phyloP scores from a whole-genome alignment of 2,888 invertebrate genomes.

The Meghimatium bilineatum region DNA sequence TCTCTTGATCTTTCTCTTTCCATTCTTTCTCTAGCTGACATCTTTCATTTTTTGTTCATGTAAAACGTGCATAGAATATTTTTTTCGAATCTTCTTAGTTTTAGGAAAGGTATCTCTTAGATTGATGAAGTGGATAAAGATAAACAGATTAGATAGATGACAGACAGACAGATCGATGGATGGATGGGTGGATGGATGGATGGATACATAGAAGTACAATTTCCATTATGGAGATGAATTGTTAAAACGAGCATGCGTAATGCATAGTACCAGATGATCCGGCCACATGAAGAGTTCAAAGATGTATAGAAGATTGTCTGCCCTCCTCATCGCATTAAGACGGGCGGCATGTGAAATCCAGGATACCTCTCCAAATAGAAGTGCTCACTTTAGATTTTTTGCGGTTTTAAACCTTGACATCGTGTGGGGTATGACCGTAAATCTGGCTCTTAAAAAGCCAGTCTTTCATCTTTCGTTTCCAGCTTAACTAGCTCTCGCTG shows the following conservation, averaged over 20 bases:
- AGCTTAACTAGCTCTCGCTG: conserved; percentile 38
- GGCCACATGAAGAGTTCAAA: conserved; percentile 12
- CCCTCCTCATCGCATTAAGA: conserved; percentile 18
- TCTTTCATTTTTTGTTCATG: too few relatives aligned
- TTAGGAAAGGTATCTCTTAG: too few relatives aligned
- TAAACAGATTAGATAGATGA: too few relatives aligned
- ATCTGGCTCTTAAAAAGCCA: conserved; percentile 44
- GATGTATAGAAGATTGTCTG: conserved; percentile 15
- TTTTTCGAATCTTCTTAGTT: too few relatives aligned
- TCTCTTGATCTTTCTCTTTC: too few relatives aligned
- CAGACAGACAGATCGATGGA: too few relatives aligned
- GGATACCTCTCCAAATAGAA: conserved; percentile 20
- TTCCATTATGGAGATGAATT: too few relatives aligned
- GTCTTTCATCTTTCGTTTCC: conserved; percentile 45
- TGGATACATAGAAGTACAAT: too few relatives aligned
- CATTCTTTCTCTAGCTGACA: too few relatives aligned
- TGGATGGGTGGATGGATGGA: too few relatives aligned
- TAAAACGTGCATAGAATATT: too few relatives aligned
- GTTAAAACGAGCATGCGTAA: background rate
- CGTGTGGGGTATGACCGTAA: conserved; percentile 42
- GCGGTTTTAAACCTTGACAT: conserved; percentile 4
- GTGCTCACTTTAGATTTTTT: conserved; percentile 30
- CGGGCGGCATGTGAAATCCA: conserved; percentile 24
- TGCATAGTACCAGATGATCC: background rate
- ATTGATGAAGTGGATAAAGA: too few relatives aligned